Percentiles rank a stretch among this genome's conserved stretches.
Conservation (phyloP, 2,113 vertebrate species). For the Forbesichthys agassizii region DNA sequence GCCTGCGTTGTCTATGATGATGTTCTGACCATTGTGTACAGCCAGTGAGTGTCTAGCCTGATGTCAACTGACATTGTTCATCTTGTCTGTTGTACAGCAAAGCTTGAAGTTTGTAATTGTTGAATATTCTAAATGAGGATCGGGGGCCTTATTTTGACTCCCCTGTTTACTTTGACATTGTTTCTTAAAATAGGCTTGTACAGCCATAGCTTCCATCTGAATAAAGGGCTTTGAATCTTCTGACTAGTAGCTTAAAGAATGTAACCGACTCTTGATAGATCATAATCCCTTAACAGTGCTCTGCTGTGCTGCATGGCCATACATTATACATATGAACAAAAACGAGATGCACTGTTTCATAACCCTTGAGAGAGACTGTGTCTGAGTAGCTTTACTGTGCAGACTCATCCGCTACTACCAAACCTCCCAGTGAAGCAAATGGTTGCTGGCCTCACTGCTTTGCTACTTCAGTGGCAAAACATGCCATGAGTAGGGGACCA, state of each 20-base stretch:
- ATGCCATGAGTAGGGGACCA: slow-evolving; percentile 27
- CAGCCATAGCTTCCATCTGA: slow-evolving; percentile 14
- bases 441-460: slow-evolving; percentile 4
- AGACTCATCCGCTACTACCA: slow-evolving; percentile 5
- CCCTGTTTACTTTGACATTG: slow-evolving; percentile 13
- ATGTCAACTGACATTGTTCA: background rate
- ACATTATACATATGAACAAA: slow-evolving; percentile 25
- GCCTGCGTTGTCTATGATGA: background rate
- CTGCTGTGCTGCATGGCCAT: slow-evolving; percentile 23
- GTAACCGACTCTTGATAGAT: slow-evolving; percentile 52
- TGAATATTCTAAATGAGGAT: slow-evolving; percentile 41
- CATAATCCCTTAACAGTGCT: slow-evolving; percentile 31
- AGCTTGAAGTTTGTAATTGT: slow-evolving; percentile 51
- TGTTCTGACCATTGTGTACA: too few relatives aligned
- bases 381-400: slow-evolving; percentile 37
- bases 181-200: slow-evolving; percentile 42
- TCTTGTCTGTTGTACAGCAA: slow-evolving; percentile 4
- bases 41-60: slow-evolving; percentile 20
- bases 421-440: background rate
- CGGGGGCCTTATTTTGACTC: slow-evolving; percentile 46
- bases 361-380: slow-evolving; percentile 11
- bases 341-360: slow-evolving; percentile 19
- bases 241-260: slow-evolving; percentile 58
- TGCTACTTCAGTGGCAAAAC: slow-evolving; percentile 4
- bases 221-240: slow-evolving; percentile 33